phyloP scores from a whole-genome alignment of 2,113 vertebrate species.

The Zosterops hypoxanthus region DNA sequence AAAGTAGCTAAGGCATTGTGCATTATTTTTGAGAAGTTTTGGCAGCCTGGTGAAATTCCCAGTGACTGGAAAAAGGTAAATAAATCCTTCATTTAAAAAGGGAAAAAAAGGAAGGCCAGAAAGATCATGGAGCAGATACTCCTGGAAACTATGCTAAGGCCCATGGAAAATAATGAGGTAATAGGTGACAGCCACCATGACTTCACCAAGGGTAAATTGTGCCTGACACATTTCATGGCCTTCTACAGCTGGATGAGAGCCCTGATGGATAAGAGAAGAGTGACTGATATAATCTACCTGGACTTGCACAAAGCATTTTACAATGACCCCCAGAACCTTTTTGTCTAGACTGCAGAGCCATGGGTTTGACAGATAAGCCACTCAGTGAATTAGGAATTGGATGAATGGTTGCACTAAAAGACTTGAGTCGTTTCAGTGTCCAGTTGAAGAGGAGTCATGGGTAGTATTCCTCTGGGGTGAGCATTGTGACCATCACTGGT shows the following conservation, averaged over 20 bases:
- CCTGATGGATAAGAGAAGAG: background rate
- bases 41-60: background rate
- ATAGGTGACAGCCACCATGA: no score
- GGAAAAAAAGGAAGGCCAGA: background rate
- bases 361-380: background rate
- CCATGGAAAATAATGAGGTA: background rate
- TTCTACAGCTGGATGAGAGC: background rate
- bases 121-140: background rate
- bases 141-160: background rate
- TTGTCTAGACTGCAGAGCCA: background rate
- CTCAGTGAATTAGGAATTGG: background rate
- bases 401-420: background rate
- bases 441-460: background rate
- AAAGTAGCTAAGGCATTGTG: background rate
- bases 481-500: background rate
- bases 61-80: background rate
- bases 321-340: background rate
- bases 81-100: background rate
- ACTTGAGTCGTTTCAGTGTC: background rate
- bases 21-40: background rate
- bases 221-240: background rate
- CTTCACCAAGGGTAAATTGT: background rate
- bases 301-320: background rate
- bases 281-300: background rate
- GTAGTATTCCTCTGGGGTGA: rapidly evolving